Conservation (phyloP, 1,140 invertebrate species). For the Oncopodura yosiiana region DNA sequence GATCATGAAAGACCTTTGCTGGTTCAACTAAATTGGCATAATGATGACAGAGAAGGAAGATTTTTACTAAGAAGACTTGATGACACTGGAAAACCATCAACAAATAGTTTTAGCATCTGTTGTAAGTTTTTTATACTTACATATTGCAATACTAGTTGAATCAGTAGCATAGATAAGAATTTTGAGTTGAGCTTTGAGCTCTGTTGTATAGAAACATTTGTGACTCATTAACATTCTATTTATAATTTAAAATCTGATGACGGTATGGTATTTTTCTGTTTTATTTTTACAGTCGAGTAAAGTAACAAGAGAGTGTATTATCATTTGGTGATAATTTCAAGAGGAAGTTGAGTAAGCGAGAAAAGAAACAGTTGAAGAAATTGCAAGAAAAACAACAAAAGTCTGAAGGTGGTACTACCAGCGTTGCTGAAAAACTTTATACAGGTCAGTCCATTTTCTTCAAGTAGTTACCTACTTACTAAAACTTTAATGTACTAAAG, state of each 20-base stretch:
- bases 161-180: too few relatives aligned
- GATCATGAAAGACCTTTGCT: constrained; percentile 86
- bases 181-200: background rate
- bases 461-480: too few relatives aligned
- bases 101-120: background rate
- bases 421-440: constrained; percentile 84
- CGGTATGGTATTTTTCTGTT: too few relatives aligned
- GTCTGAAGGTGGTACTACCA: constrained; percentile 42
- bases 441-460: constrained; percentile 50
- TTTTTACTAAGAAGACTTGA: constrained; percentile 86
- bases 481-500: too few relatives aligned
- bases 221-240: background rate
- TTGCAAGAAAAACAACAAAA: constrained; percentile 73
- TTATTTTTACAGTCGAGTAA: constrained; percentile 43
- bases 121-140: background rate
- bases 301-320: constrained; percentile 50
- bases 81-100: constrained; percentile 40
- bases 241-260: background rate
- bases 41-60: constrained; percentile 91
- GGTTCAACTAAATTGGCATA: constrained; percentile 99
- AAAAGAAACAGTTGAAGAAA: constrained; percentile 97
- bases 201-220: constrained; percentile 2
- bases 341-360: constrained; percentile 92
- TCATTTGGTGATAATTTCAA: constrained; percentile 58
- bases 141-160: too few relatives aligned